Percentiles rank a stretch among this genome's conserved stretches.
Conservation (phyloP, 2,888 invertebrate species). For the Melieria omissa region DNA sequence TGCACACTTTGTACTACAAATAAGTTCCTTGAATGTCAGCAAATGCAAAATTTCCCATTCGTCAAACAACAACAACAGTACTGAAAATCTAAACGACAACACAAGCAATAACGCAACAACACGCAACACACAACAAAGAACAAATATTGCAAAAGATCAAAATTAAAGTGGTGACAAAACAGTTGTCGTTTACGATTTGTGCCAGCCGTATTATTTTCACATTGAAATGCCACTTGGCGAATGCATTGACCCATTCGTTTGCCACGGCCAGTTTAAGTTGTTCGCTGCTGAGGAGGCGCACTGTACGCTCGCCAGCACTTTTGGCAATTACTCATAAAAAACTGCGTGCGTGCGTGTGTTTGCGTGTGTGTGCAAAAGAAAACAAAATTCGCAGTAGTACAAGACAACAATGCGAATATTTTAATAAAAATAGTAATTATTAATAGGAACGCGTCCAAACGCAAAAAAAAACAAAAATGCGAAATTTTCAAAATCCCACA, state of each 20-base stretch:
- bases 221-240: not conserved
- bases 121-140: too few species aligned
- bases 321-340: conserved; percentile 27
- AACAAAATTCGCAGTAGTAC: not conserved
- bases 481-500: too few species aligned
- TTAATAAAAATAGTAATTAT: conserved; percentile 3
- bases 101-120: too few species aligned
- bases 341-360: conserved; percentile 7
- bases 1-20: too few species aligned
- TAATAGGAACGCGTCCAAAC: not conserved
- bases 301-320: conserved; percentile 9
- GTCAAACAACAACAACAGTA: too few species aligned
- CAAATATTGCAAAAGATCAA: not conserved
- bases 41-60: too few species aligned
- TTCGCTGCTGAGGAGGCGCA: not conserved
- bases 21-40: too few species aligned
- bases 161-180: conserved; percentile 10
- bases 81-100: too few species aligned
- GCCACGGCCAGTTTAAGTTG: conserved; percentile 1
- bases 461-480: not conserved
- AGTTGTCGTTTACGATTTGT: not conserved
- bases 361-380: not conserved
- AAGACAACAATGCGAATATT: not conserved
- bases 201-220: not conserved
- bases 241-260: not conserved